Evolutionary conservation across 2,797 vertebrate species (phyloP).

Genomic region (Decapterus maruadsi): DNA sequence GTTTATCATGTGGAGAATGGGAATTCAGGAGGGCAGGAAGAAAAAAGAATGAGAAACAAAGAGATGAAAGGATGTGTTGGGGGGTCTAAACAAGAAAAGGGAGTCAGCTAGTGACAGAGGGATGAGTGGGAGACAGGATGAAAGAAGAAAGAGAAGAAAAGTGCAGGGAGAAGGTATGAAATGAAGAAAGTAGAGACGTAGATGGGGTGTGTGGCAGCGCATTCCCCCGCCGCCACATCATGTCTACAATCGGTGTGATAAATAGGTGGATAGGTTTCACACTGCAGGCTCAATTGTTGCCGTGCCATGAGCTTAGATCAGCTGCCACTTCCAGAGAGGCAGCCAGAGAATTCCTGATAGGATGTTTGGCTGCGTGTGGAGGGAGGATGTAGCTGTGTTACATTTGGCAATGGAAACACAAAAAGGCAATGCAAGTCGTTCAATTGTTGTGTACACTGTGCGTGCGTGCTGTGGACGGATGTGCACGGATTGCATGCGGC

Average conservation of each 20-base stretch:
- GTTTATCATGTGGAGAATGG: neutral
- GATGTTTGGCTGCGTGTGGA: conserved; percentile 65
- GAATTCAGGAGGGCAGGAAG: conserved; percentile 18
- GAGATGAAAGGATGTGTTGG: conserved; percentile 34
- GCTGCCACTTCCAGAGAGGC: conserved; percentile 59
- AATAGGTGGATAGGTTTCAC: conserved; percentile 66
- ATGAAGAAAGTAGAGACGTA: conserved; percentile 32
- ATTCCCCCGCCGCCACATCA: conserved; percentile 72
- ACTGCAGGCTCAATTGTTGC: conserved; percentile 55
- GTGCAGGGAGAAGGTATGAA: conserved; percentile 15
- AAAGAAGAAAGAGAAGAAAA: conserved; percentile 23
- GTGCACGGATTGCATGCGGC: conserved; percentile 4
- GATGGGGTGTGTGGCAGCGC: conserved; percentile 52
- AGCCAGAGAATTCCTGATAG: conserved; percentile 69
- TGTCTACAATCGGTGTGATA: conserved; percentile 64
- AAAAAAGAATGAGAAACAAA: conserved; percentile 26
- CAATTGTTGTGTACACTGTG: conserved; percentile 18
- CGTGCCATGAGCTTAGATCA: conserved; percentile 64
- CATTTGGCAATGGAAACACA: conserved; percentile 58
- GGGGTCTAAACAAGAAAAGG: conserved; percentile 14
- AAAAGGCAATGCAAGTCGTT: conserved; percentile 44
- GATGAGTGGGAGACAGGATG: conserved; percentile 18
- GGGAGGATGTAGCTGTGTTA: conserved; percentile 71
- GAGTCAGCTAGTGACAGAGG: conserved; percentile 26
- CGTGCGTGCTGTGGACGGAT: conserved; percentile 6